phyloP scores from a whole-genome alignment of 2,797 vertebrate species.

The Hydrolagus colliei region DNA sequence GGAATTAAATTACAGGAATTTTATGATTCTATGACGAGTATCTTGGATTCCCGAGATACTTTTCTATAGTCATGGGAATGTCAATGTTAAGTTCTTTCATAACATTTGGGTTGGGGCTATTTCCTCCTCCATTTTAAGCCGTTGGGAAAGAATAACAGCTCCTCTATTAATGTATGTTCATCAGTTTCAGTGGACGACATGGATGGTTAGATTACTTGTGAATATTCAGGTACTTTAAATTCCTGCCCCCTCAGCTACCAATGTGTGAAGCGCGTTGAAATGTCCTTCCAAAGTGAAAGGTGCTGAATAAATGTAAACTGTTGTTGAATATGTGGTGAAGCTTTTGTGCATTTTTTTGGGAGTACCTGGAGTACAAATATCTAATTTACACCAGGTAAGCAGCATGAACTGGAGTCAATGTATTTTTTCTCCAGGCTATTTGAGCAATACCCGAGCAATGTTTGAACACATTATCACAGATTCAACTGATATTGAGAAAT shows the following conservation, averaged over 20 bases:
- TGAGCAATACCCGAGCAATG: not conserved
- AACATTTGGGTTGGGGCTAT: not conserved
- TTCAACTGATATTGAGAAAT: slow-evolving; percentile 8
- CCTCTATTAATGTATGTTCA: not conserved
- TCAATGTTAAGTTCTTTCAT: not conserved
- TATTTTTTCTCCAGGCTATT: not conserved
- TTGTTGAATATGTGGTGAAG: no score
- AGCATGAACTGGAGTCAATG: not conserved
- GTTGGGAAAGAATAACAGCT: no score
- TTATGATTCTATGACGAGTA: no score
- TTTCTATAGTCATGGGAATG: not conserved
- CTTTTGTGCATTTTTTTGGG: no score
- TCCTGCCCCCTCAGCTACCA: no score
- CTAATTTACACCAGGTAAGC: not conserved
- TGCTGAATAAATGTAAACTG: no score
- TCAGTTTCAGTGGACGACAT: not conserved
- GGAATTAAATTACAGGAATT: not conserved
- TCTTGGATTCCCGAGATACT: not conserved
- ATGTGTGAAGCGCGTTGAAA: no score
- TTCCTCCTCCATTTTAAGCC: not conserved
- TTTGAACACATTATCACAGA: not conserved
- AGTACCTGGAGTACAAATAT: not conserved
- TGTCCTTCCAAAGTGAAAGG: no score
- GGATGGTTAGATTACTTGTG: not conserved
- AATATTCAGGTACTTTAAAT: not conserved